phyloP scores from a whole-genome alignment of 2,113 vertebrate genomes.

The Paratilapia polleni region DNA sequence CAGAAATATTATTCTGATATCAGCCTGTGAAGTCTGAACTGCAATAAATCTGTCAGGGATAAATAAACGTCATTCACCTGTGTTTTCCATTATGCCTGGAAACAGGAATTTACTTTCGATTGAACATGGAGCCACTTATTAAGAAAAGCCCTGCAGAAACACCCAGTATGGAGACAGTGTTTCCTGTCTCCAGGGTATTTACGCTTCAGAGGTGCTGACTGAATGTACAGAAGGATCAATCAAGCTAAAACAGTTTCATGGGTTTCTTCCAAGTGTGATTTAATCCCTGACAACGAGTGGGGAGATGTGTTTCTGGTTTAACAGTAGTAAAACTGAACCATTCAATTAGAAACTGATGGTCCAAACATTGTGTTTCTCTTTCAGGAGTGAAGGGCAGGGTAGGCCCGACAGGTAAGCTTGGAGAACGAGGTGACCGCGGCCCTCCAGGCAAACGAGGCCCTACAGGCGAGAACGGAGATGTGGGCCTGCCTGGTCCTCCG shows the following conservation, averaged over 20 bases:
- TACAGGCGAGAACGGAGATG: conserved; percentile 81
- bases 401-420: conserved; percentile 88
- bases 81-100: conserved; percentile 49
- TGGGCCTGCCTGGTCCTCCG: conserved; percentile 82
- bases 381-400: conserved; percentile 91
- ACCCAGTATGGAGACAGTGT: not conserved
- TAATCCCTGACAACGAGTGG: not conserved
- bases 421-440: conserved; percentile 90
- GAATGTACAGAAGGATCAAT: not conserved
- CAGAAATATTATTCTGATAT: not conserved
- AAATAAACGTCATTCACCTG: not conserved
- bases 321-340: not conserved
- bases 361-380: conserved; percentile 62
- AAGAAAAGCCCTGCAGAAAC: not conserved
- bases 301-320: conserved; percentile 17
- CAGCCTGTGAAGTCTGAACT: not conserved
- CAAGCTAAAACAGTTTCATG: not conserved
- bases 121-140: not conserved
- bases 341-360: not conserved
- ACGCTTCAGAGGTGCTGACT: not conserved
- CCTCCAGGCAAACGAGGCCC: conserved; percentile 91
- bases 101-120: conserved; percentile 32
- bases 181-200: conserved; percentile 14
- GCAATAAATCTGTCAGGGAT: conserved; percentile 25
- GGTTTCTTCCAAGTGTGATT: conserved; percentile 37